These are phyloP conservation scores for Drosophila siamana DNA, from an alignment of 2,888 invertebrate genomes.

Conservation along the genomic window DNA sequence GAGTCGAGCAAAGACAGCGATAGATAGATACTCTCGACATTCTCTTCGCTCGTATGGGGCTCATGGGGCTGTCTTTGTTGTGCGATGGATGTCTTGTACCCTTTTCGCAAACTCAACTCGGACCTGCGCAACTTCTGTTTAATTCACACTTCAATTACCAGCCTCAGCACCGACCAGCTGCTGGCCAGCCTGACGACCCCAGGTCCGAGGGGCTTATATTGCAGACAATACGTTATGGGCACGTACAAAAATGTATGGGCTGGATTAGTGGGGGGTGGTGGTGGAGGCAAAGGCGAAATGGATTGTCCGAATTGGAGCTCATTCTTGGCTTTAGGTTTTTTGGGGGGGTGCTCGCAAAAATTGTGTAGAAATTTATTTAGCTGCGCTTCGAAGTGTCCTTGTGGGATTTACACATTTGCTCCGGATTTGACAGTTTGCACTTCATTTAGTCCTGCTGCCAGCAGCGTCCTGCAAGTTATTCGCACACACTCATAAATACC, in stretches of 20 bases:
- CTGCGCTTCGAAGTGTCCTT: slow-evolving; percentile 59
- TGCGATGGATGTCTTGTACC: slow-evolving; percentile 22
- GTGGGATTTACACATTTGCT: slow-evolving; percentile 60
- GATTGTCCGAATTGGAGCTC: slow-evolving; percentile 21
- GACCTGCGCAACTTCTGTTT: slow-evolving; percentile 44
- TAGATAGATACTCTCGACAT: too few relatives aligned
- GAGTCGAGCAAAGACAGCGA: not conserved
- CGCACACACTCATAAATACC: slow-evolving; percentile 31
- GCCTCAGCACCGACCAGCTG: slow-evolving; percentile 11
- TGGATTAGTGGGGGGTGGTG: not conserved
- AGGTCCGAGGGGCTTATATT: slow-evolving; percentile 41
- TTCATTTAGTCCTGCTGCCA: slow-evolving; percentile 55
- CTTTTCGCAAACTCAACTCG: slow-evolving; percentile 23
- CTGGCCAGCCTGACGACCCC: slow-evolving; percentile 14
- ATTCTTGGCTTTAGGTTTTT: slow-evolving; percentile 45
- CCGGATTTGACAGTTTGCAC: slow-evolving; percentile 61
- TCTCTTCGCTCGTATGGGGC: not conserved
- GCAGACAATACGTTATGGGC: slow-evolving; percentile 52
- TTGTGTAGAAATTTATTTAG: slow-evolving; percentile 64
- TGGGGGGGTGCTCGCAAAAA: slow-evolving; percentile 60
- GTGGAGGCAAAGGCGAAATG: not conserved
- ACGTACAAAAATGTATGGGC: slow-evolving; percentile 19
- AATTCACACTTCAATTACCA: slow-evolving; percentile 54
- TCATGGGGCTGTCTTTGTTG: slow-evolving; percentile 13
- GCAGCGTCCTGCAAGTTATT: slow-evolving; percentile 24